A percentile compares a stretch with the other conserved stretches of the same genome.
Conservation (phyloP, 1,140 invertebrate genomes). For the Megalonaias nervosa region DNA sequence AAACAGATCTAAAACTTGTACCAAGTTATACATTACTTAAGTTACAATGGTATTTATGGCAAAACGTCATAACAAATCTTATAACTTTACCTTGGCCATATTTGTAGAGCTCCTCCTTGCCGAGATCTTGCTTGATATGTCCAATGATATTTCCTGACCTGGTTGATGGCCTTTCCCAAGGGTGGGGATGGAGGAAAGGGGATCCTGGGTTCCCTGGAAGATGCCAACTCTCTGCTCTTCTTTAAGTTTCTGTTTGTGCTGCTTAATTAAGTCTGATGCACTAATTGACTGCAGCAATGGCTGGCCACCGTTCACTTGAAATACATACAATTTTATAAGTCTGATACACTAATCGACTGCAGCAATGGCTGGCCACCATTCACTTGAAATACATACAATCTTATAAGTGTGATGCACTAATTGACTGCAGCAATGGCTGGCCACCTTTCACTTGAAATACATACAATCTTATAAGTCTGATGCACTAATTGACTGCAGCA, state of each 20-base stretch:
- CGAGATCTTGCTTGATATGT: slow-evolving; percentile 17
- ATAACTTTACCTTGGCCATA: slow-evolving; percentile 47
- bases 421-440: too few species aligned
- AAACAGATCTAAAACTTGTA: not conserved
- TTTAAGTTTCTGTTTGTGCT: slow-evolving; percentile 49
- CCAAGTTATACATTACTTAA: not conserved
- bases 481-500: too few species aligned
- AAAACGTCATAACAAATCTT: not conserved
- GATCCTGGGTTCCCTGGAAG: slow-evolving; percentile 5
- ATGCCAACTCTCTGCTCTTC: slow-evolving; percentile 2
- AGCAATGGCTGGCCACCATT: too few species aligned
- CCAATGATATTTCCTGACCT: slow-evolving; percentile 56
- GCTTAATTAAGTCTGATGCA: slow-evolving; percentile 53
- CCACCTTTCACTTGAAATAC: too few species aligned
- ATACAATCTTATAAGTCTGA: too few species aligned
- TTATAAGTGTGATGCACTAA: too few species aligned
- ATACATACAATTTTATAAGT: not conserved
- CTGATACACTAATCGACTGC: slow-evolving; percentile 20
- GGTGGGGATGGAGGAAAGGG: slow-evolving; percentile 40
- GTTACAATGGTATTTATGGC: not conserved
- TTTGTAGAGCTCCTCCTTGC: slow-evolving; percentile 20
- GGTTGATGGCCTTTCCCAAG: slow-evolving; percentile 56
- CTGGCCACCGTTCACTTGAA: too few species aligned
- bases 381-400: too few species aligned
- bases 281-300: too few species aligned